Evolutionary conservation across 30 jellyfish, hydroid and myxozoan genomes (phyloP), one percentile per base, ranked within the genome.

Genomic region (Cassiopea xamachana): DNA sequence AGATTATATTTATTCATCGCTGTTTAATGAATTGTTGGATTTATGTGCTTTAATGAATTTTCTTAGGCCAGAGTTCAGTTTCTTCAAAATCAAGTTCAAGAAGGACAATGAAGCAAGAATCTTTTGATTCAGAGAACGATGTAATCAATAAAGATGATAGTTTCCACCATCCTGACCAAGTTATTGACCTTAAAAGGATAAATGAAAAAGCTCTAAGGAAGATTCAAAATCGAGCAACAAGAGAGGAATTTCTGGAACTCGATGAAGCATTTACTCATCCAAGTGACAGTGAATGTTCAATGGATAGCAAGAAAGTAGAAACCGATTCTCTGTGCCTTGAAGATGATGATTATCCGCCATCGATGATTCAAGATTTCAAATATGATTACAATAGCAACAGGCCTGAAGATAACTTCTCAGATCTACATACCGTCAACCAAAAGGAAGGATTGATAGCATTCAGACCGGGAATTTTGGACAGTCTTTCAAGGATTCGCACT

Each of bases 261-360:
- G 87, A 78, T 49, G 88, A 88, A 79, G 85, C 87, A n/a, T 10
- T 71, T 8, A 88, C 62, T 48, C n/a, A 76, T 61, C 86, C 81
- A 44, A 88, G 95, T 46, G 95, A 88, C 60, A 79, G 95, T 61
- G 95, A 88, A 55, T 88, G 90, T 75, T 88, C 95, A n/a, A 70
- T 75, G 17, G 84, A 73, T 72, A 88, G 95, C 48, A 88, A 89
- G 9, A 88, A 88, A 27, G 95, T 88, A 44, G 95, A 88, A 60
- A 79, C 72, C 18, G 95, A 88, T 62, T 88, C 95, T 1, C 27
- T 88, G 50, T 72, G 95, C 44, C 82, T 78, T 17, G 95, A 88
- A 7, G 95, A 88, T 51, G 95, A 88, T n/a, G 95, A 88, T 55
- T 88, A 62, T 67, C 47, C 90, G 15, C 95, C 95, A 12, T 51